A percentile compares a stretch with the other conserved stretches of the same genome.
Evolutionary conservation across 2,888 invertebrate genomes (phyloP).

Genomic region (Tetragonisca angustula): DNA sequence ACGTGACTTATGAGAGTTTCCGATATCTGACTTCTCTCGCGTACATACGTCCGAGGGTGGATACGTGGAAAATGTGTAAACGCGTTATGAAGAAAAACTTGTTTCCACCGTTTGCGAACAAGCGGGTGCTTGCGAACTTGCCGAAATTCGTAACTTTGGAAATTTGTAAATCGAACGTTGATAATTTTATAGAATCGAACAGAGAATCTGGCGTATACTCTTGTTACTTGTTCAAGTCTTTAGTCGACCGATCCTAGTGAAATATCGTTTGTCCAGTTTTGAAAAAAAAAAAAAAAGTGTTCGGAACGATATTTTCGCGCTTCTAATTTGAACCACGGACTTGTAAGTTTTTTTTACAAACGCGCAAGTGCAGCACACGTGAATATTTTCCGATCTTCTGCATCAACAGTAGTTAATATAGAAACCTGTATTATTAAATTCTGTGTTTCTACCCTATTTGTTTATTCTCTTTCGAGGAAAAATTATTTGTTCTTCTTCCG

Average conservation of each 20-base stretch:
- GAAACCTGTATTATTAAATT: constrained; percentile 12
- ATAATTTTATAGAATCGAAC: not conserved
- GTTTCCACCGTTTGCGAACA: not conserved
- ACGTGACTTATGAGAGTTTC: not conserved
- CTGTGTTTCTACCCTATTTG: not conserved
- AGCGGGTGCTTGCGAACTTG: not conserved
- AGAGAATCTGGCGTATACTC: not conserved
- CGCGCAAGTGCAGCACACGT: not conserved
- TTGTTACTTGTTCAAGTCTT: not conserved
- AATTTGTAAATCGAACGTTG: not conserved
- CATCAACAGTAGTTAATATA: constrained; percentile 1
- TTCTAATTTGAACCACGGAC: not conserved
- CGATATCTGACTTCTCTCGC: not conserved
- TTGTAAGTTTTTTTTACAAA: not conserved
- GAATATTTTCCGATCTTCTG: not conserved
- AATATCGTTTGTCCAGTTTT: no score
- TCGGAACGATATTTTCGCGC: not conserved
- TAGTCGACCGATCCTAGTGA: no score
- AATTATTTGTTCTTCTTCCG: not conserved
- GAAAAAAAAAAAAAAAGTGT: no score
- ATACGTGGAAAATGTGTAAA: not conserved
- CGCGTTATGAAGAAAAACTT: not conserved
- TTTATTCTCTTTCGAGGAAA: not conserved
- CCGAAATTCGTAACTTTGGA: no score
- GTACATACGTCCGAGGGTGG: no score